Conservation (phyloP, 2,888 invertebrate genomes). For the Quadriops clusia region DNA sequence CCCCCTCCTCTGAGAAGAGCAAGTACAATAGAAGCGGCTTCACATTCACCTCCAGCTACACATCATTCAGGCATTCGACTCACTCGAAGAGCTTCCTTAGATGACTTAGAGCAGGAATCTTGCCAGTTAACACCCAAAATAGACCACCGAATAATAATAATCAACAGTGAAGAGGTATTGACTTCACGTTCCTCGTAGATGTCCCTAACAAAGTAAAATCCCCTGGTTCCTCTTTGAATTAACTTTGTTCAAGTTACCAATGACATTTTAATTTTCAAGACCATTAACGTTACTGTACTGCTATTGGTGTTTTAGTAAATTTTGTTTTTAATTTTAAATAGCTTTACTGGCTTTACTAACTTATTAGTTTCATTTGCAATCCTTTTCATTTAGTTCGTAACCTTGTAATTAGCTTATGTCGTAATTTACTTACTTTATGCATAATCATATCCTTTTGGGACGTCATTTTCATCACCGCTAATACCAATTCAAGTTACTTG, state of each 20-base stretch:
- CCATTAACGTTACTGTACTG: conserved; percentile 1
- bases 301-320: conserved; percentile 1
- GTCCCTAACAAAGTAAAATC: background rate
- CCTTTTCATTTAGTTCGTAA: no score
- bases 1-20: conserved; percentile 56
- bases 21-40: conserved; percentile 29
- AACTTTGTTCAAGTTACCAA: no score
- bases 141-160: conserved; percentile 68
- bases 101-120: conserved; percentile 70
- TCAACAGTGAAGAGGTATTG: conserved; percentile 67
- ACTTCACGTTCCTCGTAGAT: conserved; percentile 12
- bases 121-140: conserved; percentile 70
- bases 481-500: no score
- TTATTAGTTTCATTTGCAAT: no score
- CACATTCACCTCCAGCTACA: conserved; percentile 22
- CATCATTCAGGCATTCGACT: conserved; percentile 37
- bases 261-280: conserved; percentile 4
- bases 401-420: no score
- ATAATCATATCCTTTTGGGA: no score
- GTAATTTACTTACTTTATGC: no score
- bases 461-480: no score
- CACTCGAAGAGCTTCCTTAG: conserved; percentile 61
- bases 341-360: no score
- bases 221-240: no score
- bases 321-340: conserved; percentile 6